Evolutionary conservation across 1,140 invertebrate genomes (phyloP).

Genomic region (Maconellicoccus hirsutus): DNA sequence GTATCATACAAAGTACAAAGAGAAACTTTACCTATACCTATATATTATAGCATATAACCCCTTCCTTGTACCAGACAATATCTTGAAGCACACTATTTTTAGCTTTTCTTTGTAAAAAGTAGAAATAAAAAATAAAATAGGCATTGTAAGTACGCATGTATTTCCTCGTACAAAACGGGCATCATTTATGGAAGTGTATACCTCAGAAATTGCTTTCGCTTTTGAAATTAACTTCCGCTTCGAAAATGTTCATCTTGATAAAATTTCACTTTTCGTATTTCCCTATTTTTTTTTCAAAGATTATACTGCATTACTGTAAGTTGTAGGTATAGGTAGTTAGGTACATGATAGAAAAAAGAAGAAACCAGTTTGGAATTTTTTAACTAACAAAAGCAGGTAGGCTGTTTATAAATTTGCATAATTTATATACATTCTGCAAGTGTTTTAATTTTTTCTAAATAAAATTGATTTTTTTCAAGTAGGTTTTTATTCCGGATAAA

Average conservation of each 20-base stretch:
- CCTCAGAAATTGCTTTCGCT: neutral
- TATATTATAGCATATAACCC: neutral
- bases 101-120: too few species aligned
- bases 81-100: neutral
- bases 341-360: too few species aligned
- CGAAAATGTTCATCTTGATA: neutral
- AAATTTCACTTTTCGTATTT: conserved; percentile 1
- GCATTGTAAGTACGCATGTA: neutral
- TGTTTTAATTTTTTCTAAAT: too few species aligned
- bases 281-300: neutral
- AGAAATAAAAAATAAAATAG: neutral
- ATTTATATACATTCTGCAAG: too few species aligned
- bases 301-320: neutral
- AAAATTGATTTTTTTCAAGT: too few species aligned
- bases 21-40: too few species aligned
- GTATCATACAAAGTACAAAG: neutral
- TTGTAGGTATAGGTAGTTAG: too few species aligned
- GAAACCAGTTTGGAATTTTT: too few species aligned
- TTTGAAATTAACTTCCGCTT: neutral
- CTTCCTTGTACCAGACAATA: neutral
- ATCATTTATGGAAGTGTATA: neutral
- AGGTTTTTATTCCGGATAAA: too few species aligned
- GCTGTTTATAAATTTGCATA: too few species aligned
- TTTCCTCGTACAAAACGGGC: neutral
- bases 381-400: too few species aligned